A percentile compares a stretch with the other conserved stretches of the same genome.
These are phyloP conservation scores for Nilaparvata lugens DNA, from an alignment of 1,140 invertebrate species.

Conservation along the genomic window DNA sequence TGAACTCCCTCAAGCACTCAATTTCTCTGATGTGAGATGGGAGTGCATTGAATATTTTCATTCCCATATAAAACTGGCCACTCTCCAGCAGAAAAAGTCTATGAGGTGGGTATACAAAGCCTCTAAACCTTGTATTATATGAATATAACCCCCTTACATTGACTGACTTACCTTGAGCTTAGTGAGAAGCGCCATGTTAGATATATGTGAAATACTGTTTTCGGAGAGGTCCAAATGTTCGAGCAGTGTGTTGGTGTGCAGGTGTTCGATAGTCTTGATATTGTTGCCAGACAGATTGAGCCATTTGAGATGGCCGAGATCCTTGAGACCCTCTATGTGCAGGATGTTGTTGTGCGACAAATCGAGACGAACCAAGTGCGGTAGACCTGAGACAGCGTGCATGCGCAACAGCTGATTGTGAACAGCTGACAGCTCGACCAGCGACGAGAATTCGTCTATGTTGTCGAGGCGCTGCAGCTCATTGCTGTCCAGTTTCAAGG, in stretches of 20 bases:
- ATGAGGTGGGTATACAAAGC: no score
- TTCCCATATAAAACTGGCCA: no score
- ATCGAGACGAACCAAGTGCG: conserved; percentile 69
- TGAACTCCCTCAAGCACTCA: no score
- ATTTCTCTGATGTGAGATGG: no score
- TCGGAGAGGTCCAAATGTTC: conserved; percentile 80
- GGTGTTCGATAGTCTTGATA: conserved; percentile 74
- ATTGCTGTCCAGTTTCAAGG: conserved; percentile 77
- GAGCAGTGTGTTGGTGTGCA: conserved; percentile 68
- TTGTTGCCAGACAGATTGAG: conserved; percentile 64
- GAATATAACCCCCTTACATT: no score
- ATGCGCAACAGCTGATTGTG: conserved; percentile 78
- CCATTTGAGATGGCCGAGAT: conserved; percentile 66
- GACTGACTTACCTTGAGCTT: conserved; percentile 64
- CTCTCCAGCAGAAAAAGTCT: no score
- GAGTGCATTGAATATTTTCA: no score
- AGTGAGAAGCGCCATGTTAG: conserved; percentile 73
- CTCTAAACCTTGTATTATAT: no score
- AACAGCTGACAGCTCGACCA: conserved; percentile 74
- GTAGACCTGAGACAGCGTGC: conserved; percentile 72
- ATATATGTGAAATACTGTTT: conserved; percentile 74
- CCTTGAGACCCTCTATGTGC: conserved; percentile 79
- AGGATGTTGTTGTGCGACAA: conserved; percentile 80
- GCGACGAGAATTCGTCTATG: conserved; percentile 65
- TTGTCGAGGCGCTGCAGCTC: conserved; percentile 77